Percentiles rank a stretch among this genome's conserved stretches.
These are phyloP conservation scores for Steromphala cineraria DNA, from an alignment of 2,888 invertebrate species.

Conservation along the genomic window DNA sequence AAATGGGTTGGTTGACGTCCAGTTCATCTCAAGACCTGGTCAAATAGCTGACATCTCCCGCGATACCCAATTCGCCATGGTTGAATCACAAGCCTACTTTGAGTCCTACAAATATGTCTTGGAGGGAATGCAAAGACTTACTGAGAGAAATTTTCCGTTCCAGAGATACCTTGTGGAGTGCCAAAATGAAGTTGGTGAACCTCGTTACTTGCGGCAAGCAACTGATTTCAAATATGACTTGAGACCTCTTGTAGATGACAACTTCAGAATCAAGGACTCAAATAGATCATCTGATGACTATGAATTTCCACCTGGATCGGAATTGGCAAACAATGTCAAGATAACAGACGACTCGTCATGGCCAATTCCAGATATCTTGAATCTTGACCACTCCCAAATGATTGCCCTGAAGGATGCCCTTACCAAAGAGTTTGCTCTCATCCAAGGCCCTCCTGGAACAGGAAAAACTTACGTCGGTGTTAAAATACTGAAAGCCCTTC, in stretches of 20 bases:
- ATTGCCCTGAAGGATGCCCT: conserved; percentile 66
- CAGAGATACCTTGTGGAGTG: conserved; percentile 25
- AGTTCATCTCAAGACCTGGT: conserved; percentile 40
- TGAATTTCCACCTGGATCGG: neutral
- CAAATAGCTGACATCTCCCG: conserved; percentile 20
- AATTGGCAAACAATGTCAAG: conserved; percentile 14
- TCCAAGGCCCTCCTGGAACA: conserved; percentile 86
- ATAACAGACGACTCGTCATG: conserved; percentile 34
- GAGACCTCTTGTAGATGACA: conserved; percentile 50
- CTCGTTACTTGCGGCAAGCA: conserved; percentile 45
- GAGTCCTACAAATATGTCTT: conserved; percentile 88
- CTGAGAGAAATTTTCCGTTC: conserved; percentile 62
- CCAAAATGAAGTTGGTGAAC: conserved; percentile 40
- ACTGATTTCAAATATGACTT: conserved; percentile 34
- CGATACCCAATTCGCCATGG: conserved; percentile 78
- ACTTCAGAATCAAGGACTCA: conserved; percentile 36
- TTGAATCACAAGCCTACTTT: conserved; percentile 87
- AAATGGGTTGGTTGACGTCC: conserved; percentile 57
- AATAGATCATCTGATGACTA: neutral
- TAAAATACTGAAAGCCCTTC: conserved; percentile 81
- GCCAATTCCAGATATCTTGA: conserved; percentile 54
- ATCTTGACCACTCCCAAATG: conserved; percentile 68
- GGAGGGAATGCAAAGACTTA: conserved; percentile 81
- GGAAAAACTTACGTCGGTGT: conserved; percentile 89
- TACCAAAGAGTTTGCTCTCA: conserved; percentile 69